Base-by-base conservation (phyloP, 2,113 vertebrate genomes). In the Oryzias celebensis region DNA sequence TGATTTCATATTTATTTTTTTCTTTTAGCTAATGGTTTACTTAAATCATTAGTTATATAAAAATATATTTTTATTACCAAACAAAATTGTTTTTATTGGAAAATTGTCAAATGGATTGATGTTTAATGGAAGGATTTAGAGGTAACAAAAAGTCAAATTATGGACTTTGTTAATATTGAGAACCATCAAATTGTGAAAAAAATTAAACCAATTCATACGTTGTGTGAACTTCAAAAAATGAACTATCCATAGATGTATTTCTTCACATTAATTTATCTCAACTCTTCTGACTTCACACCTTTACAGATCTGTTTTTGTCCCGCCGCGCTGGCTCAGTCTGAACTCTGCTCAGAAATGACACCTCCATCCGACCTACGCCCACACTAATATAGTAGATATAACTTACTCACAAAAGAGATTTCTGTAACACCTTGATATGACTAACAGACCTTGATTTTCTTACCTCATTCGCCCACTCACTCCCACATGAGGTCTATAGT, bases 381-480 rank as follows among this genome's bases (percentile, higher is more conserved):
- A 76, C 57, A 63, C 28, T 18, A 61, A 68, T 41, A 56, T 61
- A 73, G 71, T 68, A 68, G 64, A 74, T 60, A 20, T 68, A 71
- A 68, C 45, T 51, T 41, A 44, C 43, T 49, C 13, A 58, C 55
- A 60, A 20, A 60, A 54, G 54, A 2, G n/a, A 56, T 52, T 46
- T 65, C 62, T 73, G 71, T 64, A 44, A 69, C 67, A 13, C 18
- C 47, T 62, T 73, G 50, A 47, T 44, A 52, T 77, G 77, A 81
- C 68, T 62, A 65, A 62, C 15, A 60, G 52, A 58, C 46, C 53
- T 56, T 58, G 48, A 57, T 77, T 66, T 81, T 58, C 58, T 68
- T 65, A 59, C 53, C 47, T 61, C 41, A 52, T 47, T 72, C 70
- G 28, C 82, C 69, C 45, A 75, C 65, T 46, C 82, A 75, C 65